phyloP scores from a whole-genome alignment of 2,113 vertebrate species.

The Columba livia region DNA sequence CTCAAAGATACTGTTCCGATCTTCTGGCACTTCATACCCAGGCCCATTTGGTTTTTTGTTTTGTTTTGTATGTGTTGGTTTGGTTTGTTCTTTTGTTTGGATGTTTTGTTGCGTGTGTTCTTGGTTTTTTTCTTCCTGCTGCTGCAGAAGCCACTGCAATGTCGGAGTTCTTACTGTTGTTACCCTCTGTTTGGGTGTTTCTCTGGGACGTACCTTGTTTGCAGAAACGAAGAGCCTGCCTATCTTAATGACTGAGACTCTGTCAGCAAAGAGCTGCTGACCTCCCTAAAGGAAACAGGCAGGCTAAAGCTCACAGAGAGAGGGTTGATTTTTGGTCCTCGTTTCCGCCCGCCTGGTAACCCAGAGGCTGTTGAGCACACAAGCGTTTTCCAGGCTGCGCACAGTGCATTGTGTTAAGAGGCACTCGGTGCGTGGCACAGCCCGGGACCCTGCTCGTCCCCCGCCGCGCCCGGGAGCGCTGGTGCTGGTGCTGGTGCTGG shows the following conservation, averaged over 20 bases:
- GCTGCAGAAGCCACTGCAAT: neutral
- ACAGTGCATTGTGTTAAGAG: fast-evolving
- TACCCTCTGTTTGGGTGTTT: neutral
- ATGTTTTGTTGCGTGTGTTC: too few species aligned
- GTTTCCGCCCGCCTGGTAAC: too few species aligned
- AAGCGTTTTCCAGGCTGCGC: too few species aligned
- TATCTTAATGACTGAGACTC: neutral
- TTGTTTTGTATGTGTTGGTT: too few species aligned
- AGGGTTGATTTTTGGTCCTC: too few species aligned
- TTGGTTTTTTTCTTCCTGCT: neutral
- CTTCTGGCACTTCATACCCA: neutral
- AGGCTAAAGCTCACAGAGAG: neutral
- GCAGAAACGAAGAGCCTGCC: too few species aligned
- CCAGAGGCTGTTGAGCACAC: neutral
- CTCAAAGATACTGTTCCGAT: too few species aligned
- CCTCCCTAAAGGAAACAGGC: neutral
- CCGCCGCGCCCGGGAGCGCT: too few species aligned
- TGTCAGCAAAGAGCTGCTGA: neutral
- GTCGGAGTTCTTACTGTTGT: neutral
- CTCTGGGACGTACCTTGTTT: neutral
- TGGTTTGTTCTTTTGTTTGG: too few species aligned
- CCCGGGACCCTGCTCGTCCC: neutral
- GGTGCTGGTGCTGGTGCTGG: neutral
- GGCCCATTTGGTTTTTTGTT: too few species aligned
- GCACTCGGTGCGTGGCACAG: fast-evolving